These are phyloP conservation scores for Tonatia bakeri DNA, from an alignment of 2,113 vertebrate genomes.

Conservation along the genomic window DNA sequence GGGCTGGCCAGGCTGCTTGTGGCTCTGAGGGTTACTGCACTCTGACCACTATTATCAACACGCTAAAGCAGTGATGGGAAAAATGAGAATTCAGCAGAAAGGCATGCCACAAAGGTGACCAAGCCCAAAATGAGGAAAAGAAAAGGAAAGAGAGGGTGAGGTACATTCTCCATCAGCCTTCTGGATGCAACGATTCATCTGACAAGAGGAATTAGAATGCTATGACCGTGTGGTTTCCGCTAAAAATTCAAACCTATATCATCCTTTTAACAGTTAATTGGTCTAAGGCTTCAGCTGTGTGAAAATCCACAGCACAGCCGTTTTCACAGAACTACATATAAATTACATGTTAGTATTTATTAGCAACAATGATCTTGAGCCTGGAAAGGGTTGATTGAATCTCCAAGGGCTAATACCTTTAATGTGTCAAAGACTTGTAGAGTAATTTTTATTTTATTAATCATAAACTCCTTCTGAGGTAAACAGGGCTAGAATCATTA, in stretches of 20 bases:
- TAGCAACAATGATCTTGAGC: background rate
- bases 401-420: background rate
- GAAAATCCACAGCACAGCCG: background rate
- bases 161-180: background rate
- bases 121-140: background rate
- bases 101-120: background rate
- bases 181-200: background rate
- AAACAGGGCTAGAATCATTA: background rate
- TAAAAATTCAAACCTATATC: background rate
- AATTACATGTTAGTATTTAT: background rate
- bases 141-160: background rate
- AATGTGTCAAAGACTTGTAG: background rate
- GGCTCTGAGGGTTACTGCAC: background rate
- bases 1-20: background rate
- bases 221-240: background rate
- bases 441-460: background rate
- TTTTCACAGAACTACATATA: background rate
- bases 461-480: background rate
- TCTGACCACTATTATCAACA: background rate
- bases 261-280: background rate
- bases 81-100: background rate
- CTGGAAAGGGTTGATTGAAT: background rate
- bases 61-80: background rate
- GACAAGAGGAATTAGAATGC: background rate
- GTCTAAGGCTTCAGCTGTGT: background rate